Evolutionary conservation across 2,888 invertebrate species (phyloP).

Genomic region (Lordiphosa andalusiaca): DNA sequence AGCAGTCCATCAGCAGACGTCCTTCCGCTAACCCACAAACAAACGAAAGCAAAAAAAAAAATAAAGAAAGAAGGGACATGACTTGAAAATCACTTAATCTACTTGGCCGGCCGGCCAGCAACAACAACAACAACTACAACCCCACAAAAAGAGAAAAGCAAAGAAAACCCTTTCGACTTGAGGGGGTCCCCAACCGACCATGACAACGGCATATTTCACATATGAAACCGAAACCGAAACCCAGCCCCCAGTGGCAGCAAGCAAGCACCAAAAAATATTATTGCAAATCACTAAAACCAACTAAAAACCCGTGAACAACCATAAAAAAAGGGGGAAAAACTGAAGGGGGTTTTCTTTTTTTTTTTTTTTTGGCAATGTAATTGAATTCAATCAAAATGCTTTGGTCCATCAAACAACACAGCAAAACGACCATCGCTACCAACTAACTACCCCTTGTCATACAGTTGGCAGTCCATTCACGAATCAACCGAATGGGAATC

Average conservation of each 20-base stretch:
- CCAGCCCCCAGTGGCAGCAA: constrained; percentile 5
- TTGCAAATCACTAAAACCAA: constrained; percentile 77
- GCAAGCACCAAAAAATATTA: constrained; percentile 56
- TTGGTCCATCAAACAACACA: constrained; percentile 74
- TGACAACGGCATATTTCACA: constrained; percentile 69
- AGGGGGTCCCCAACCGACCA: constrained; percentile 61
- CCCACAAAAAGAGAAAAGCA: constrained; percentile 24
- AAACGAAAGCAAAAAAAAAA: constrained; percentile 36
- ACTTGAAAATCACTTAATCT: constrained; percentile 79
- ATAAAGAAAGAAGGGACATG: constrained; percentile 66
- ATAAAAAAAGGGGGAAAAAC: constrained; percentile 19
- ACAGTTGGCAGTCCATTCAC: constrained; percentile 52
- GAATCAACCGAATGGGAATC: constrained; percentile 12
- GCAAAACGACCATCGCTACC: constrained; percentile 41
- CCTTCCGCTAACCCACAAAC: constrained; percentile 5
- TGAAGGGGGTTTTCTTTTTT: constrained; percentile 34
- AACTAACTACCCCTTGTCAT: constrained; percentile 30
- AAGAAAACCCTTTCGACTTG: constrained; percentile 51
- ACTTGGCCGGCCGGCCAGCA: constrained; percentile 46
- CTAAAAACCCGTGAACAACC: constrained; percentile 34
- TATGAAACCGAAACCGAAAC: constrained; percentile 30
- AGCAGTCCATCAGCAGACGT: constrained; percentile 69
- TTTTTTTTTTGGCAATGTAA: constrained; percentile 51
- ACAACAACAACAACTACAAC: constrained; percentile 23
- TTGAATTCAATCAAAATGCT: constrained; percentile 79